Base-by-base conservation (phyloP, 2,113 vertebrate genomes). In the Jaculus jaculus region DNA sequence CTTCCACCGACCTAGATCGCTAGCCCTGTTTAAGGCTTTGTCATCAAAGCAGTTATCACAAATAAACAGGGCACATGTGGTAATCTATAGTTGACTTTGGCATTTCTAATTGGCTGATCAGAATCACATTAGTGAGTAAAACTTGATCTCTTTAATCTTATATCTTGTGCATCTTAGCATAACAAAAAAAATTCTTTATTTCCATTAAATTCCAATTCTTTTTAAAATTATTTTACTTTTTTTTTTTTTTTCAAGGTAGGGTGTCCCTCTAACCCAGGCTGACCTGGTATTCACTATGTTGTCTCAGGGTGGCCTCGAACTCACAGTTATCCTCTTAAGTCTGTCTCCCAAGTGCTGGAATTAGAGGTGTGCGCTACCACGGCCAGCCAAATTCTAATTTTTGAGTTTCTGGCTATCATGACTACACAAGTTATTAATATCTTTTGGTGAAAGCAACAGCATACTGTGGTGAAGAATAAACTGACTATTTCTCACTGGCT, bases 161-260 rank as follows among this genome's bases (percentile, higher is more conserved):
- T 60, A 71, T 54, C 54, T 79, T 93, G 47, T 71, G 89, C 10
- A 69, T 91, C 88, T 95, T 86, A 75, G n/a, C 12, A n/a, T n/a
- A 85, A 74, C 42, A 86, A 94, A 96, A 94, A 73, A 47, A 47
- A n/a, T 51, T 54, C 13, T 54, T 54, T 54, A 15, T 15, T 15
- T 54, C 11, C 13, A 12, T 54, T 54, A 54, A 54, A 54, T 54
- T 54, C 54, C 54, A 54, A 16, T 16, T 83, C n/a, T n/a, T 88
- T 95, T 82, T n/a, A n/a, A n/a, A n/a, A 69, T 58, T 82, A 91
- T 26, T 47, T 47, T 47, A 47, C 8, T 47, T 47, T 47, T 47
- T 47, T 47, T 47, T 47, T 5, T 47, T 47, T 47, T 47, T 47
- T 47, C 42, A 47, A 47, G 42, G 42, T 47, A 47, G 42, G 42